Evolutionary conservation across 1,140 invertebrate species (phyloP), one percentile per base, ranked within the genome.

Genomic region (Trichoplusia ni): DNA sequence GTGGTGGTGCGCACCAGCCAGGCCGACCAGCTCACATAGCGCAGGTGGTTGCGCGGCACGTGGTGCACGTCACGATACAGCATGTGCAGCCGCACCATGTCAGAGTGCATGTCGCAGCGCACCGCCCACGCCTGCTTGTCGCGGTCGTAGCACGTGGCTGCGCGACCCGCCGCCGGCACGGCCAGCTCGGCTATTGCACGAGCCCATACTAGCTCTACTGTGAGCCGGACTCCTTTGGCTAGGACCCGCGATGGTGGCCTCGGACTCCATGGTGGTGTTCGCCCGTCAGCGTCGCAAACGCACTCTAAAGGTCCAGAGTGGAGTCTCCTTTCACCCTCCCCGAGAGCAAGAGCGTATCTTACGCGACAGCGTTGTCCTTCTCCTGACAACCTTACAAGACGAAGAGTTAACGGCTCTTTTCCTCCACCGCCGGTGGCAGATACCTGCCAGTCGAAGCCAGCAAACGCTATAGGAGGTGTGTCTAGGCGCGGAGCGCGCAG

Each of bases 61-160:
- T 96, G 95, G 73, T 96, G 95, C 13, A 97, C 94, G 76, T 97
- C 96, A 51, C 96, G 95, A 90, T 96, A 97, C 62, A 96, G 94
- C 81, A 97, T 93, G 49, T 95, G 94, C 9, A 98, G 90, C 21
- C 95, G 91, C 19, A 97, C 93, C 3, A 93, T 95, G 67, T 97
- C 95, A 0, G 95, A 95, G 71, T 96, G 95, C 6, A 95, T 93
- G 80, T 97, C 96, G 4, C 95, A 94, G 66, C 96, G 93, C 11
- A 97, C 90, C 16, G 94, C 92, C 96, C 96, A 98, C 0, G 95
- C 95, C 75, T 91, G 90, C 69, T 97, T 96, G 79, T 97, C 96
- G 0, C 95, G 90, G 84, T 97, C 96, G 85, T 96, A 97, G 79
- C 95, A 96, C 11, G 95, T 95, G 0, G 94, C 92, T 0, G 92